Base-by-base conservation (phyloP, 2,113 vertebrate genomes). In the Trichechus manatus region DNA sequence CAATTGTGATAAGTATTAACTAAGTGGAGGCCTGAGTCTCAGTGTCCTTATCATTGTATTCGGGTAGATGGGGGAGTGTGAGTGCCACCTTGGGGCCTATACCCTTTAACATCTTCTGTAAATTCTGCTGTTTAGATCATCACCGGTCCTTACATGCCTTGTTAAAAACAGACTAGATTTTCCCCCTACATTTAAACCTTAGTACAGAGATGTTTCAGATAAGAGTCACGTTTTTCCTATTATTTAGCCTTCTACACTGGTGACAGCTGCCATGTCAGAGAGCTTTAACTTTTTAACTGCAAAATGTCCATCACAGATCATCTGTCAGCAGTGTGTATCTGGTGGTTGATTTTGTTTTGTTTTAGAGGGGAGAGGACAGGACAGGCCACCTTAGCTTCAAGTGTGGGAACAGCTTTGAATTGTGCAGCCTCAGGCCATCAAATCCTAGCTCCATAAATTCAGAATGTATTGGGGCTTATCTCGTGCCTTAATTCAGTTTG, bases 331-430 rank as follows among this genome's bases (percentile, higher is more conserved):
- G 11, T 47, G 5, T 42, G 31, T 92, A 15, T n/a, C 47, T 89
- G 9, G 9, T 42, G 23, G 27, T 56, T 83, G 25, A 7, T 50
- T 87, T 78, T 64, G 47, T n/a, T 92, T 86, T 50, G 59, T 74
- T 86, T 74, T 70, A 42, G 74, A 94, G 33, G 42, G 50, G 23
- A 59, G 22, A 92, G 20, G 39, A 75, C 39, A 64, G 87, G 74
- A 27, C 36, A 47, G 33, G 8, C 68, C 56, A 42, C 61, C 4
- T 44, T 66, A 36, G 70, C 44, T 53, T 94, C 87, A 80, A 20
- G 59, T 66, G 5, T 78, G 70, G 78, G 44, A 96, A 56, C 59
- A 74, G 68, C 85, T 96, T 75, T 93, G 74, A 81, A 84, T 59
- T 64, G 33, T 81, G n/a, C 80, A 36, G 31, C 87, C 92, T 88